Evolutionary conservation across 2,797 vertebrate species (phyloP), one percentile per base, ranked within the genome.

Genomic region (Pseudomugil tenellus): DNA sequence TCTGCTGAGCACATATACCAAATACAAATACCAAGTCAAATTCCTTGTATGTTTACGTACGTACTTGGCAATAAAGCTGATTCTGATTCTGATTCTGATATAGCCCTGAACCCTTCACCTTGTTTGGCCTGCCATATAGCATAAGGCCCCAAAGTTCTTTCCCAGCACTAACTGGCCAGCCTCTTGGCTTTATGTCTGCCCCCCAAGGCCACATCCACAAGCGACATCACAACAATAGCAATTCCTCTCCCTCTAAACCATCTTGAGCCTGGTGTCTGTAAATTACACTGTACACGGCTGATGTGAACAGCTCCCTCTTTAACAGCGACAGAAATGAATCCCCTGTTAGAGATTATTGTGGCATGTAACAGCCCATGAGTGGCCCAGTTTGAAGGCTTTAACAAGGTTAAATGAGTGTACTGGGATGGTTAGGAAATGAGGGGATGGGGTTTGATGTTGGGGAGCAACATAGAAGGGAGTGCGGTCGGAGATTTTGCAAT

Each of bases 371-470:
- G 84, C 82, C 81, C 85, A 78, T 65, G 63, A 86, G 90, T 52
- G 71, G 77, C 43, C 53, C 34, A 26, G 65, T 90, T 92, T 87
- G 83, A 79, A 87, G 70, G 77, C 73, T 92, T 93, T 93, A 92
- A 92, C 90, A 87, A 91, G 85, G 90, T 92, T 91, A 89, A 92
- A 91, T 82, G 80, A 87, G 78, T 87, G 84, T 71, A 73, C 69
- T 76, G 85, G 81, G 83, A 80, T 68, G 65, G 78, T 69, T 59
- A 58, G 74, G 66, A 63, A 69, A 81, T 13, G 23, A 49, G 39
- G 51, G 54, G 49, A 25, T 11, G 32, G 61, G 58, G 53, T 19
- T 41, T 55, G 49, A 48, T 46, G 60, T n/a, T 34, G 32, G 48
- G 67, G 61, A 43, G 72, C 28, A 70, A 55, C 5, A 63, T 48